Base-by-base conservation (phyloP, 2,113 vertebrate genomes). In the Balaeniceps rex region DNA sequence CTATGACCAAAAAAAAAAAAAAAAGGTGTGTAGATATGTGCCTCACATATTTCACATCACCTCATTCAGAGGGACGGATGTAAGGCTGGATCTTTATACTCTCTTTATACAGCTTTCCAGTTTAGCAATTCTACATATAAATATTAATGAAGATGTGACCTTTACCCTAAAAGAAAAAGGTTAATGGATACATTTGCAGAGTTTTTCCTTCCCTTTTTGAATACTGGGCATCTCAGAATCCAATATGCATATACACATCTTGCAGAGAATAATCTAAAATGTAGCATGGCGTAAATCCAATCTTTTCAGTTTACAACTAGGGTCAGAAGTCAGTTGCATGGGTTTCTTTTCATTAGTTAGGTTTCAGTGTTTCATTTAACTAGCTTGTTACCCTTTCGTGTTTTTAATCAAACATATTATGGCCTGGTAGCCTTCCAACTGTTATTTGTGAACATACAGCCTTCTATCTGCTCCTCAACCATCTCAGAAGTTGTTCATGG, bases 71-170 rank as follows among this genome's bases (percentile, higher is more conserved):
- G 64, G 29, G 79, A 76, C 23, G 23, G 80, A 94, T 94, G 87
- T 47, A 87, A 60, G 57, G 61, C 21, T 77, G n/a, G 22, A 19
- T 90, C 87, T 97, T 97, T 47, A 87, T 79, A 91, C 88, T 93
- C 86, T 91, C 77, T 64, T n/a, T n/a, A 49, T 87, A 92, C 47
- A 91, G n/a, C 58, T 91, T 38, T 94, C 64, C 87, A 93, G 44
- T 88, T 97, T 93, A 97, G 91, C 92, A 87, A 95, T 95, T 97
- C 85, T 82, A 87, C 40, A 72, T 84, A 96, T 95, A 97, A 98
- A 97, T 97, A 98, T 97, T 98, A 97, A 98, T 96, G 84, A 96
- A 97, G 95, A 81, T 80, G n/a, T 93, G 90, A 93, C 87, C 97
- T 98, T 93, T 97, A 95, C 70, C 90, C 94, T 96, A 93, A 94